These are phyloP conservation scores for Siderastrea radians DNA, from an alignment of 92 coral and sea anemone species.

Conservation along the genomic window DNA sequence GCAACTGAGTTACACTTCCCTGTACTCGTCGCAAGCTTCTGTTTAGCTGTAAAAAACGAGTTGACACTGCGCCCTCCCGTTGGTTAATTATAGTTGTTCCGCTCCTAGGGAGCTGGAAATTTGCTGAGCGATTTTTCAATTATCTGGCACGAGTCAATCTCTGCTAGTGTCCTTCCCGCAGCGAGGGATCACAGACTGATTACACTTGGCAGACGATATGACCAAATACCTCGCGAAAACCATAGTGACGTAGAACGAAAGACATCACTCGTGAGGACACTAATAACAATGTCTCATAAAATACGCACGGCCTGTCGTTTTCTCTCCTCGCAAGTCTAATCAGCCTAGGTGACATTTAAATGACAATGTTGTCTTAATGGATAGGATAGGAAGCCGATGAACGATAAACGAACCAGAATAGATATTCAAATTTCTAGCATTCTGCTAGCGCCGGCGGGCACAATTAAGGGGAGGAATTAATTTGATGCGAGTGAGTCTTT, in stretches of 20 bases:
- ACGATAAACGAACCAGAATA: slow-evolving; percentile 22
- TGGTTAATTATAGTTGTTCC: background rate
- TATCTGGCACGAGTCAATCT: slow-evolving; percentile 15
- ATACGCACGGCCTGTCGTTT: slow-evolving; percentile 13
- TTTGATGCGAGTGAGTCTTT: background rate
- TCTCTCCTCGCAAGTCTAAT: slow-evolving; percentile 13
- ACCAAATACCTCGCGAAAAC: slow-evolving; percentile 28
- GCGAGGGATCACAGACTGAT: background rate
- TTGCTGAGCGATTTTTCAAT: slow-evolving; percentile 4
- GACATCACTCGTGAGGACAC: background rate
- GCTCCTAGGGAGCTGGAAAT: slow-evolving; percentile 1
- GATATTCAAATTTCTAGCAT: slow-evolving; percentile 50
- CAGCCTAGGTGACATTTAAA: slow-evolving; percentile 21
- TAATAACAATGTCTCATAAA: background rate
- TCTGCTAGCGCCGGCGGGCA: slow-evolving; percentile 16
- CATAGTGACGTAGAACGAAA: slow-evolving; percentile 13
- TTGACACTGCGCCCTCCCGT: slow-evolving; percentile 11
- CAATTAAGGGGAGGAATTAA: slow-evolving; percentile 21
- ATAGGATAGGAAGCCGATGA: slow-evolving; percentile 19
- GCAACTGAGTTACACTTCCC: background rate
- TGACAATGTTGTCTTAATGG: slow-evolving; percentile 39
- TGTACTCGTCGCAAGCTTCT: background rate
- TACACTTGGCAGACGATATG: slow-evolving; percentile 14
- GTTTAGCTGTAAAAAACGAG: background rate
- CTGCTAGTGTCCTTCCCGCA: background rate